phyloP scores from a whole-genome alignment of 1,140 invertebrate genomes.

The Drosophila gunungcola region DNA sequence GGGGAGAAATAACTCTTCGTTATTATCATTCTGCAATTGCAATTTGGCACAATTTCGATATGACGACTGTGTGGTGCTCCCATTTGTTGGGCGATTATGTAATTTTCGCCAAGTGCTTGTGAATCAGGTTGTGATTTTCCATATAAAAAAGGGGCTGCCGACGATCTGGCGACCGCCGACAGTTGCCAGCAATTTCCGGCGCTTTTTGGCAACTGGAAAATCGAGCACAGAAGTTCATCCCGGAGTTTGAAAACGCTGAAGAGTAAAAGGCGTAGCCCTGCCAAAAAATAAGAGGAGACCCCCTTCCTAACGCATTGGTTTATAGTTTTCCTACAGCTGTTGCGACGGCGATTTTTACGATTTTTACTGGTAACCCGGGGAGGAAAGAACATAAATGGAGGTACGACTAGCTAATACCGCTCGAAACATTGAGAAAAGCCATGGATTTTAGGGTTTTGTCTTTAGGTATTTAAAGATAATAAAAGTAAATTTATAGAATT shows the following conservation, averaged over 20 bases:
- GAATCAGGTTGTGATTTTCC: conserved; percentile 56
- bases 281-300: not conserved
- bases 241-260: conserved; percentile 11
- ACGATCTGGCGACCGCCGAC: conserved; percentile 43
- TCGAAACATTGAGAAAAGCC: not conserved
- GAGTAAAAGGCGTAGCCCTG: conserved; percentile 16
- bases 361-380: conserved; percentile 16
- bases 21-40: conserved; percentile 42
- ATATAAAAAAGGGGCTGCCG: conserved; percentile 10
- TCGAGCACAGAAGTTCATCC: conserved; percentile 72
- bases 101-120: conserved; percentile 33
- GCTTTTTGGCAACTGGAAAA: conserved; percentile 65
- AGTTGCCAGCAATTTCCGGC: conserved; percentile 48
- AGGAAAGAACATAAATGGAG: no score
- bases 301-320: conserved; percentile 7
- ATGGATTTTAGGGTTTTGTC: no score
- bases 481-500: no score
- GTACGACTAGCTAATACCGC: conserved; percentile 16
- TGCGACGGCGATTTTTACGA: conserved; percentile 16
- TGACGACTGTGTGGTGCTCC: conserved; percentile 12
- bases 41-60: conserved; percentile 65
- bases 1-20: conserved; percentile 46
- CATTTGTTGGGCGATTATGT: conserved; percentile 35
- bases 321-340: conserved; percentile 36
- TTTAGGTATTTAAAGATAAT: no score